phyloP scores from a whole-genome alignment of 2,113 vertebrate species.

The Chlorodrepanis virens region DNA sequence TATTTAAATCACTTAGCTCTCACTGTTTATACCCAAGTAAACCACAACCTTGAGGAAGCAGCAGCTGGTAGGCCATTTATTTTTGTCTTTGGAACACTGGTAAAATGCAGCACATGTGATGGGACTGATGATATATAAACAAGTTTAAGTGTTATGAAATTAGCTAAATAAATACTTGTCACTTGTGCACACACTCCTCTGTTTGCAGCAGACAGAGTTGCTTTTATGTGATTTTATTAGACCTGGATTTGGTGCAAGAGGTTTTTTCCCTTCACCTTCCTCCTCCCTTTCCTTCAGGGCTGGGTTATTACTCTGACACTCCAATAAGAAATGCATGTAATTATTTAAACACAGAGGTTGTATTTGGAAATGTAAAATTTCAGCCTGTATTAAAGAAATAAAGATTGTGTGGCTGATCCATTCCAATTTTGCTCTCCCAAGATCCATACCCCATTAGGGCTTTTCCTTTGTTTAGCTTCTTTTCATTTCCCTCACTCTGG shows the following conservation, averaged over 20 bases:
- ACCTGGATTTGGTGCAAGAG: not conserved
- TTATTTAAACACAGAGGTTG: not conserved
- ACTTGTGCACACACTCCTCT: slow-evolving; percentile 28
- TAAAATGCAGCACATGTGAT: slow-evolving; percentile 73
- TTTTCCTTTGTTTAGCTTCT: slow-evolving; percentile 6
- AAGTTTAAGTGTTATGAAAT: slow-evolving; percentile 63
- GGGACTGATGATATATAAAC: slow-evolving; percentile 67
- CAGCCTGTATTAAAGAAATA: not conserved
- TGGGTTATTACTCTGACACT: not conserved
- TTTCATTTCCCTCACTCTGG: not conserved
- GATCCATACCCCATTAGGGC: not conserved
- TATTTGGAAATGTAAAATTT: not conserved
- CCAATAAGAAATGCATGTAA: not conserved
- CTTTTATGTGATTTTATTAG: slow-evolving; percentile 26
- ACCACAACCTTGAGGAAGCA: slow-evolving; percentile 66
- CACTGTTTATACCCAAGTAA: slow-evolving; percentile 69
- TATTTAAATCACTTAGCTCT: slow-evolving; percentile 29
- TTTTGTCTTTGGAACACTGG: slow-evolving; percentile 69
- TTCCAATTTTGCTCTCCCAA: not conserved
- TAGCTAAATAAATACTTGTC: slow-evolving; percentile 60
- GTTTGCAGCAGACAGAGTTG: not conserved
- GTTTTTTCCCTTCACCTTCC: not conserved
- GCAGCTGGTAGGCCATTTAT: slow-evolving; percentile 69
- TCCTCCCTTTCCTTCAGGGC: not conserved
- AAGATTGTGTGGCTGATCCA: not conserved